Conservation (phyloP, 2,113 vertebrate genomes). For the Neolamprologus tretocephalus region DNA sequence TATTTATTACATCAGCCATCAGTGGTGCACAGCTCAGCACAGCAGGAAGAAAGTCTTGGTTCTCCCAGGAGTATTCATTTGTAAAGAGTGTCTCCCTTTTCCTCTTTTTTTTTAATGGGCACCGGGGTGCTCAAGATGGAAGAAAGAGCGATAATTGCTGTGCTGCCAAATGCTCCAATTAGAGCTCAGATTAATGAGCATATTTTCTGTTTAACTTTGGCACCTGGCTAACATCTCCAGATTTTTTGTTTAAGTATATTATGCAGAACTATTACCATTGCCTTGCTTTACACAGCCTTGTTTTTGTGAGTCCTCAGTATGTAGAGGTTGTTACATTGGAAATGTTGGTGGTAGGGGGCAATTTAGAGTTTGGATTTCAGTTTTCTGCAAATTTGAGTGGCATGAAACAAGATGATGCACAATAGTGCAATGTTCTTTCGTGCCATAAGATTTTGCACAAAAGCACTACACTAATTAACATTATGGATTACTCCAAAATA, state of each 20-base stretch:
- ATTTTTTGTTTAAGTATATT: background rate
- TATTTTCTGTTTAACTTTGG: conserved; percentile 16
- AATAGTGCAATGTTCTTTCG: background rate
- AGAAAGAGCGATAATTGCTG: conserved; percentile 27
- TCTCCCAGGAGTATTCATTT: conserved; percentile 49
- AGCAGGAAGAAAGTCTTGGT: conserved; percentile 9
- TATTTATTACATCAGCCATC: conserved; percentile 32
- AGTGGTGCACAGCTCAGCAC: conserved; percentile 9
- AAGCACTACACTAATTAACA: background rate
- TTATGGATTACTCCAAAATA: background rate
- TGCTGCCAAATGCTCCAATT: conserved; percentile 45
- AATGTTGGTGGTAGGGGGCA: background rate
- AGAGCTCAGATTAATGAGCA: conserved; percentile 33
- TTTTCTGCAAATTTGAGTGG: background rate
- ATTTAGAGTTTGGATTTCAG: background rate
- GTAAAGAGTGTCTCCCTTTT: conserved; percentile 14
- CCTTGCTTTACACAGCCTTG: background rate
- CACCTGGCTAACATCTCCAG: conserved; percentile 14
- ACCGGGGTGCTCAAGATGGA: conserved; percentile 10
- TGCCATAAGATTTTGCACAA: background rate
- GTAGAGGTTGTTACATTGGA: background rate
- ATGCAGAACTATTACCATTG: background rate
- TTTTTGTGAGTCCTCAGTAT: background rate
- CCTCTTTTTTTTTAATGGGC: conserved; percentile 27
- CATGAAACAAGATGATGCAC: background rate